Conservation (phyloP, 2,113 vertebrate genomes). For the Pygoscelis adeliae region DNA sequence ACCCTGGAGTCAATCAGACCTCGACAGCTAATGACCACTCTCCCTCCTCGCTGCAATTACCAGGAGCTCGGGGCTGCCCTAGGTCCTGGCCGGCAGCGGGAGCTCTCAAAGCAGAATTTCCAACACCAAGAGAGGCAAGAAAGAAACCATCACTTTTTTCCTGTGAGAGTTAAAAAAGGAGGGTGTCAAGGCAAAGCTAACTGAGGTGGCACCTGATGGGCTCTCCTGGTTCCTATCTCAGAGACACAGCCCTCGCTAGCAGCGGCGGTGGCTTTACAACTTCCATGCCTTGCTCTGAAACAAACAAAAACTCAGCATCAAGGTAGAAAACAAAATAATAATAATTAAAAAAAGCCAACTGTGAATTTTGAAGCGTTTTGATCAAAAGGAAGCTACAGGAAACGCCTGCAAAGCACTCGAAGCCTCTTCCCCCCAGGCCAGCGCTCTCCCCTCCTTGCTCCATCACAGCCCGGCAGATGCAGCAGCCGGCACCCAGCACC, state of each 20-base stretch:
- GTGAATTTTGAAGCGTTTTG: background rate
- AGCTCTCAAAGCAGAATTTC: background rate
- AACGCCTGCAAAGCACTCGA: background rate
- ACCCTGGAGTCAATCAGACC: background rate
- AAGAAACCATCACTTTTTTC: background rate
- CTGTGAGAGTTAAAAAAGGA: background rate
- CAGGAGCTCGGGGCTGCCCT: background rate
- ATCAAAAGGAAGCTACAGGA: background rate
- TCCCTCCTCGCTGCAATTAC: background rate
- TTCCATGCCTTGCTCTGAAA: background rate
- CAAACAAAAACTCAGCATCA: background rate
- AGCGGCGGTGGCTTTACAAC: fast-evolving
- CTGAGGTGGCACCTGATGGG: background rate
- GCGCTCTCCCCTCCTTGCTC: background rate
- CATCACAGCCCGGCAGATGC: background rate
- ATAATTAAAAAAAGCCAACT: background rate
- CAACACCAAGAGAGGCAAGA: background rate
- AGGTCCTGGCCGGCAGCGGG: fast-evolving
- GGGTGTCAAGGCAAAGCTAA: background rate
- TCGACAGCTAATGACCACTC: background rate
- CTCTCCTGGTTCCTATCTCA: background rate
- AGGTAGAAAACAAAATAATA: background rate
- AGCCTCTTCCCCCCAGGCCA: constrained; percentile 9
- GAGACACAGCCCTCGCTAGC: background rate
- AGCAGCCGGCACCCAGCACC: background rate